These are phyloP conservation scores for Capitella teleta DNA, from an alignment of 1,140 invertebrate genomes.

Conservation along the genomic window DNA sequence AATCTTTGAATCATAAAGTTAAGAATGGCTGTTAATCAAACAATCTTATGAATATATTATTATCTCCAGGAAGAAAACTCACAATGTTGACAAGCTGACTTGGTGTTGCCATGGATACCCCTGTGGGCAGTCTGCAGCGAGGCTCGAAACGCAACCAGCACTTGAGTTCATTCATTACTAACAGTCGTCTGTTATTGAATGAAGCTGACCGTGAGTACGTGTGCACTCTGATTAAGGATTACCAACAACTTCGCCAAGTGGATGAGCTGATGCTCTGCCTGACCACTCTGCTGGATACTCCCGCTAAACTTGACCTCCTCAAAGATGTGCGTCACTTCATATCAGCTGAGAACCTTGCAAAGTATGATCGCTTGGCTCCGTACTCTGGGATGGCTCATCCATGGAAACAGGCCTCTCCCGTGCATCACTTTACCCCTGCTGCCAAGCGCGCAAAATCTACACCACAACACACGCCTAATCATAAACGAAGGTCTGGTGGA, in stretches of 20 bases:
- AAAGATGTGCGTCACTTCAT: constrained; percentile 18
- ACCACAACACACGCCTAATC: background rate
- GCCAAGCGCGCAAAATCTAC: no score
- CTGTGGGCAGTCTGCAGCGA: no score
- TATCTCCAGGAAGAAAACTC: no score
- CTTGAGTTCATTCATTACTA: no score
- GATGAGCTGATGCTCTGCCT: constrained; percentile 16
- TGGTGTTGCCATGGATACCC: no score
- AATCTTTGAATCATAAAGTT: no score
- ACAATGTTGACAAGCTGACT: no score
- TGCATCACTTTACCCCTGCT: background rate
- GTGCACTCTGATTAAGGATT: constrained; percentile 17
- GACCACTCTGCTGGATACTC: constrained; percentile 15
- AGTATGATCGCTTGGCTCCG: constrained; percentile 12
- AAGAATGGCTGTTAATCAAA: no score
- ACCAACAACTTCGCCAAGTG: constrained; percentile 14
- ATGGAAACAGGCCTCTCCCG: background rate
- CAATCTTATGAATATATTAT: no score
- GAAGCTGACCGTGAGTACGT: constrained; percentile 10
- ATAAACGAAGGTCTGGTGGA: background rate
- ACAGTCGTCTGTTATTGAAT: constrained; percentile 6
- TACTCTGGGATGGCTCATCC: constrained; percentile 14
- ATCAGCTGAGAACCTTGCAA: constrained; percentile 12
- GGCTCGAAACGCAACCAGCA: no score
- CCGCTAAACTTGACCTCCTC: constrained; percentile 18